These are phyloP conservation scores for Pocillopora meandrina DNA, from an alignment of 92 coral and sea anemone species.

Conservation along the genomic window DNA sequence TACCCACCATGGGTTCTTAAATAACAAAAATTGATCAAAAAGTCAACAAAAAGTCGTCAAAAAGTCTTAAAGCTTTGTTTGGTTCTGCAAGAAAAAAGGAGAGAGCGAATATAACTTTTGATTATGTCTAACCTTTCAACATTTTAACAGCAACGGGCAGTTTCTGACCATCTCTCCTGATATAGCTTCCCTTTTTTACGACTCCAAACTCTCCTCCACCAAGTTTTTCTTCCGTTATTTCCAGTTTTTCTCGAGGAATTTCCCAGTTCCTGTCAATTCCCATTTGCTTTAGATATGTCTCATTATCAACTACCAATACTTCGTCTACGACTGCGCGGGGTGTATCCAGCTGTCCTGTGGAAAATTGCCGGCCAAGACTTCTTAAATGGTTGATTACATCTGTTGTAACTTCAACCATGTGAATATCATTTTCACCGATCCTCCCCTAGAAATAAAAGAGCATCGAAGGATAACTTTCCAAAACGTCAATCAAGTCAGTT, in stretches of 20 bases:
- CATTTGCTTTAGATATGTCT: conserved; percentile 51
- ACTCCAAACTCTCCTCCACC: conserved; percentile 89
- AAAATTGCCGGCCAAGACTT: neutral
- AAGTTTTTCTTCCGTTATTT: conserved; percentile 53
- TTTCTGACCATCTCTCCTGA: conserved; percentile 56
- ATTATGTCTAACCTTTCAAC: conserved; percentile 61
- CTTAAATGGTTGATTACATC: neutral
- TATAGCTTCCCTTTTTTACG: conserved; percentile 74
- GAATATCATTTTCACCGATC: neutral
- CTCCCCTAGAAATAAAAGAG: neutral
- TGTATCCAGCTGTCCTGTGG: neutral
- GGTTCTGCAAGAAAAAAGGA: neutral
- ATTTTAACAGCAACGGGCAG: conserved; percentile 81
- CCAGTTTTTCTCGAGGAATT: conserved; percentile 67
- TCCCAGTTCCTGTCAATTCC: conserved; percentile 78
- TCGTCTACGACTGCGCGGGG: neutral
- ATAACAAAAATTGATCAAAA: too few relatives aligned
- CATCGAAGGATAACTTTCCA: neutral
- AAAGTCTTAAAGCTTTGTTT: too few relatives aligned
- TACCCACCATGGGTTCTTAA: too few relatives aligned
- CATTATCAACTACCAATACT: conserved; percentile 30
- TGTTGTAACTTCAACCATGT: neutral
- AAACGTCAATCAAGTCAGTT: neutral
- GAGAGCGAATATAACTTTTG: neutral
- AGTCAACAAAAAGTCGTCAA: too few relatives aligned